Base-by-base conservation (phyloP, 2,797 vertebrate genomes). In the Galaxias olidus region DNA sequence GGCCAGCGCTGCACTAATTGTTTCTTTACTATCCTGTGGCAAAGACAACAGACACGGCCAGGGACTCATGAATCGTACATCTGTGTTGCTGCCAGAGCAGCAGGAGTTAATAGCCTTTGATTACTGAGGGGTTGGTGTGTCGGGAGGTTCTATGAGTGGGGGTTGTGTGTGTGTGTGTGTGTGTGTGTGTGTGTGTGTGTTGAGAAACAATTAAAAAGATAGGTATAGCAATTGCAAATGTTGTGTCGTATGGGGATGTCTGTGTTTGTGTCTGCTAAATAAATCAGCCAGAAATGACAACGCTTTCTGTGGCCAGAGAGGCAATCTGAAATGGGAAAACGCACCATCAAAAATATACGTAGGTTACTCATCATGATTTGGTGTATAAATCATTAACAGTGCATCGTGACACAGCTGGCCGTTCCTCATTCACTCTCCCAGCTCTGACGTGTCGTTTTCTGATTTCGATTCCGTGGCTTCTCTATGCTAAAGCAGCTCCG, bases 11-110 rank as follows among this genome's bases (percentile, higher is more conserved):
- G 82, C 90, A 87, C 89, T 91, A 91, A 92, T 91, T 91, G 90
- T 92, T 91, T 92, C 88, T 91, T 89, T 90, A 88, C 87, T 88
- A 87, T 87, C 86, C 87, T 85, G 88, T 89, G 88, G 88, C 89
- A 88, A 91, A 90, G 84, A 90, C 87, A 89, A 91, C 88, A 87
- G 82, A 86, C 87, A 84, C 80, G 66, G 77, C 78, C 81, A 77
- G 77, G 77, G 75, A 86, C 84, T 89, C 89, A 89, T 91, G 90
- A 90, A 90, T 90, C 86, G 90, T 90, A 88, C 85, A 89, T 90
- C 83, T 87, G 87, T 89, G 89, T 86, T 84, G 81, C 86, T 85
- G 84, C 69, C 40, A 84, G 85, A 84, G 85, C 82, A 82, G 81
- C 69, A 20, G 76, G 79, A 90, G 88, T 88, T 90, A 88, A 89